These are phyloP conservation scores for Styela clava DNA, from an alignment of 23 tunicate genomes.

Conservation along the genomic window DNA sequence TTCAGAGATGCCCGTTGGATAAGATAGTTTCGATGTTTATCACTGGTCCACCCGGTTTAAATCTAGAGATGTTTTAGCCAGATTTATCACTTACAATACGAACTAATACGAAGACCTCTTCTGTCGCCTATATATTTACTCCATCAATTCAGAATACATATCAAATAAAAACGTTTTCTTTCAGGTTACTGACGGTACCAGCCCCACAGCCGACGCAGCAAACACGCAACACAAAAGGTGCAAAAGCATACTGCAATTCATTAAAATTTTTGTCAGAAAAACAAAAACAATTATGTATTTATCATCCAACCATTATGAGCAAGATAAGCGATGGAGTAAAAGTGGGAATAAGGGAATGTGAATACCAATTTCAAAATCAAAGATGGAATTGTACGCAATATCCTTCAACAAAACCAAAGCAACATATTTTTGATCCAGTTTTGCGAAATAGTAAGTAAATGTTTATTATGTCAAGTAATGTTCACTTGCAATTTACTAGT, in stretches of 20 bases:
- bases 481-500: too few species aligned
- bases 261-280: conserved; percentile 35
- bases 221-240: conserved; percentile 33
- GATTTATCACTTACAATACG: too few species aligned
- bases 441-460: conserved; percentile 67
- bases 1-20: too few species aligned
- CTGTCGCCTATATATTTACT: too few species aligned
- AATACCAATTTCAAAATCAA: conserved; percentile 65
- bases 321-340: conserved; percentile 76
- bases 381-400: conserved; percentile 86
- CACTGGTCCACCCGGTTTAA: too few species aligned
- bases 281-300: conserved; percentile 48
- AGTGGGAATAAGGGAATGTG: conserved; percentile 57
- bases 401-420: conserved; percentile 37
- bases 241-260: conserved; percentile 60
- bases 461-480: background rate
- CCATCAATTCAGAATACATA: too few species aligned
- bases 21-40: too few species aligned
- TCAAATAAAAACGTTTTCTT: too few species aligned
- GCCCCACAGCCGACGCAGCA: conserved; percentile 15
- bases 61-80: too few species aligned
- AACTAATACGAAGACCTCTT: too few species aligned
- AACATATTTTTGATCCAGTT: conserved; percentile 74
- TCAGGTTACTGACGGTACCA: conserved; percentile 52
- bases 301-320: conserved; percentile 67